A percentile compares a stretch with the other conserved stretches of the same genome.
Evolutionary conservation across 1,140 invertebrate species (phyloP).

Genomic region (Acarapis woodi): DNA sequence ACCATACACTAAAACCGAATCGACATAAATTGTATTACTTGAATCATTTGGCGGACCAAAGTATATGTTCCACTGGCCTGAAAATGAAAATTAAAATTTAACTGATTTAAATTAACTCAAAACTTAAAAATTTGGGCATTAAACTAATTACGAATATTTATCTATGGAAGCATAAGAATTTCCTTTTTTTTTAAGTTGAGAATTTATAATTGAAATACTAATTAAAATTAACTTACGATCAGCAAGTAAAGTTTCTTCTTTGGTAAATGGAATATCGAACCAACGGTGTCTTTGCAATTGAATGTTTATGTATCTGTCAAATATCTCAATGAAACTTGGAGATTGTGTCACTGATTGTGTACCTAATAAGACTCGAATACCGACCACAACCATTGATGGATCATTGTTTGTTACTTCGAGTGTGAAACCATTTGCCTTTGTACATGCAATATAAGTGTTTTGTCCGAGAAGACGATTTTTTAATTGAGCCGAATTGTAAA

Average conservation of each 20-base stretch:
- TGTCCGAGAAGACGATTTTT: conserved; percentile 71
- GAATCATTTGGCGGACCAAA: conserved; percentile 64
- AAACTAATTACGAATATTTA: neutral
- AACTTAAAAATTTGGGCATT: neutral
- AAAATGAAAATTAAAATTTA: neutral
- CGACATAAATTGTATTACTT: conserved; percentile 61
- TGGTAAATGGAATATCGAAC: conserved; percentile 78
- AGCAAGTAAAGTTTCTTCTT: conserved; percentile 70
- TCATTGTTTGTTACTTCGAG: conserved; percentile 69
- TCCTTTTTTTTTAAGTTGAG: conserved; percentile 17
- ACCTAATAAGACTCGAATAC: conserved; percentile 51
- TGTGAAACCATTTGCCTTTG: conserved; percentile 55
- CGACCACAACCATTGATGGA: conserved; percentile 41
- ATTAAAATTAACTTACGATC: conserved; percentile 46
- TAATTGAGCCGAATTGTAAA: conserved; percentile 77
- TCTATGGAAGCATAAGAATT: too few relatives aligned
- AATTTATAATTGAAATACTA: neutral
- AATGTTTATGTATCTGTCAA: conserved; percentile 48
- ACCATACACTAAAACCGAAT: conserved; percentile 70
- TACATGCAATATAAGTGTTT: conserved; percentile 61
- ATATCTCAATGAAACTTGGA: conserved; percentile 54
- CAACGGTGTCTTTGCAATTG: conserved; percentile 43
- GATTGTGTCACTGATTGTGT: conserved; percentile 52
- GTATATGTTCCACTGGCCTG: too few relatives aligned
- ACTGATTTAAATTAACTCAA: neutral